phyloP scores from a whole-genome alignment of 2,797 vertebrate genomes.

The Vireo griseus region DNA sequence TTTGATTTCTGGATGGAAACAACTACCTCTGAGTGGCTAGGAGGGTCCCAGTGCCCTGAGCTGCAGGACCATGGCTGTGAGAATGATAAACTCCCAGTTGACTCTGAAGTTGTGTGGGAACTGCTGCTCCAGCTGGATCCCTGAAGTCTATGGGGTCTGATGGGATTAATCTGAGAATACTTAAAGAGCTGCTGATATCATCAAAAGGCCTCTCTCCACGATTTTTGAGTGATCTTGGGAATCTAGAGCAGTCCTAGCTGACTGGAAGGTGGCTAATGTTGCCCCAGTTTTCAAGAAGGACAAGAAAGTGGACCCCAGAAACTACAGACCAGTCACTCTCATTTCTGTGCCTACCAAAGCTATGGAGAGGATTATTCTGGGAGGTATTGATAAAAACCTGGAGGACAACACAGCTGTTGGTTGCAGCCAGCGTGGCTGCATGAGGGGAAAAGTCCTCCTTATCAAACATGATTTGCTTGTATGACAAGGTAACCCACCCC shows the following conservation, averaged over 20 bases:
- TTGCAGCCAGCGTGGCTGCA: background rate
- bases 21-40: background rate
- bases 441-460: background rate
- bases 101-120: background rate
- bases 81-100: background rate
- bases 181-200: background rate
- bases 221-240: background rate
- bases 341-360: background rate
- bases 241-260: background rate
- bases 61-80: background rate
- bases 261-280: background rate
- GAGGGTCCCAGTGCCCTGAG: background rate
- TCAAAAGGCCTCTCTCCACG: accelerated
- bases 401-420: background rate
- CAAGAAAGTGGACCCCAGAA: background rate
- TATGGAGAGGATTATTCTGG: background rate
- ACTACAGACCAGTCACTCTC: background rate
- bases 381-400: background rate
- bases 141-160: background rate
- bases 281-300: background rate
- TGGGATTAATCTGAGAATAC: background rate
- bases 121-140: background rate
- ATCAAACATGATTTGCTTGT: background rate
- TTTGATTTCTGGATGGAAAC: background rate
- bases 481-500: background rate